A percentile compares a stretch with the other conserved stretches of the same genome.
phyloP scores from a whole-genome alignment of 2,888 invertebrate genomes.

The Cryptus viduatorius region DNA sequence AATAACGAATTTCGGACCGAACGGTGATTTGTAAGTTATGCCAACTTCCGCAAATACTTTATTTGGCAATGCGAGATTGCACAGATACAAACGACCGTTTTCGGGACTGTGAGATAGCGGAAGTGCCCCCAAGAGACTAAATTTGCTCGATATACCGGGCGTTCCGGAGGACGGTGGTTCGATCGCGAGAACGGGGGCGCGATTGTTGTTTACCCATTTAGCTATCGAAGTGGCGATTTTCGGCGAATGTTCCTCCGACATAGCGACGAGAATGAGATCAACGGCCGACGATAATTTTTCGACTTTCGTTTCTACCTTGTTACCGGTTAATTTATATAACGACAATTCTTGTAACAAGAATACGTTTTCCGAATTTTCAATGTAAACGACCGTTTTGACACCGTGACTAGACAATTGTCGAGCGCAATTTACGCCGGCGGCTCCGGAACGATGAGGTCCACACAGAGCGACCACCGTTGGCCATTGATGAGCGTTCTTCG shows the following conservation, averaged over 20 bases:
- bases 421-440: conserved; percentile 91
- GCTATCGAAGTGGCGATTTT: conserved; percentile 86
- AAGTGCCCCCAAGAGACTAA: conserved; percentile 90
- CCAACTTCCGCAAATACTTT: conserved; percentile 91
- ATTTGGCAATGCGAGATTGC: conserved; percentile 93
- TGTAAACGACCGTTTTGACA: conserved; percentile 89
- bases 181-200: conserved; percentile 91
- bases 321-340: conserved; percentile 89
- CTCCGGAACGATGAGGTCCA: conserved; percentile 89
- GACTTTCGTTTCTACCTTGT: conserved; percentile 86
- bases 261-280: conserved; percentile 87
- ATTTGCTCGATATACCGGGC: conserved; percentile 88
- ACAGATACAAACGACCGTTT: conserved; percentile 92
- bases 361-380: conserved; percentile 85
- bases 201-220: conserved; percentile 90
- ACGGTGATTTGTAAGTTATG: conserved; percentile 93
- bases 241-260: conserved; percentile 85
- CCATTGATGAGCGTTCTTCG: conserved; percentile 95
- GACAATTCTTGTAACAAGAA: conserved; percentile 88
- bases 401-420: conserved; percentile 94
- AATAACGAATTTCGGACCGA: conserved; percentile 93
- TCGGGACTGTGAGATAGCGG: conserved; percentile 88
- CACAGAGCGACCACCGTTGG: conserved; percentile 92
- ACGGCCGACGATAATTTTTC: conserved; percentile 85
- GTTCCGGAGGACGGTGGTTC: conserved; percentile 91